Base-by-base conservation (phyloP, 2,888 invertebrate genomes). In the Oscheius myriophilus region DNA sequence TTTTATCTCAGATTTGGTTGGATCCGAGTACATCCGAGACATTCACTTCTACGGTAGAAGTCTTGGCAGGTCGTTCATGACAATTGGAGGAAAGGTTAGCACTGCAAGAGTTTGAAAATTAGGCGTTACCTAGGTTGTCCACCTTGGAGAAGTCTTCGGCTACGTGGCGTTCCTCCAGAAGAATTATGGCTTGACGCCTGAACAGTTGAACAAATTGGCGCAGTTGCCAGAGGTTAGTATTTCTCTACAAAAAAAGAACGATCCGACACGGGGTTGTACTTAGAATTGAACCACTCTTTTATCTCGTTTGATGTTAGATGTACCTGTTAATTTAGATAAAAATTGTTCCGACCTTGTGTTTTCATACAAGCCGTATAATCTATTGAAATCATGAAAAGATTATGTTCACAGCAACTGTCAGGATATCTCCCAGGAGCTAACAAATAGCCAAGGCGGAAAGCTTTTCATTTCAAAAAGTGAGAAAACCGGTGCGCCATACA, bases 161-260 rank as follows among this genome's bases (percentile, higher is more conserved):
- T 86, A 86, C 73, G 85, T 86, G 41, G 86, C 86, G 9, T 87
- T 84, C 75, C 79, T 86, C 18, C 86, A 86, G 69, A 85, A 84
- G 73, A 86, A 84, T 70, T 86, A 87, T 73, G 86, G 86, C 21
- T 68, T 87, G 12, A 86, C 86, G 6, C 82, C 86, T 11, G 86
- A 86, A 55, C 86, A 86, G 62, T 73, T 86, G 46, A 87, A 86
- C 39, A 82, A 84, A 66, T 67, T 86, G 54, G 85, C 85, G 4
- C 82, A 84, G 65, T 59, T 86, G 64, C 86, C 86, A 9, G 86
- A 86, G 74, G 82, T 82, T 39, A 2, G 21, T 4, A 42, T 9
- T n/a, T 33, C 12, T 45, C 4, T 7, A 4, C 4, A 21, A 4
- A 18, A 16, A n/a, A n/a, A n/a, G n/a, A n/a, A n/a, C n/a, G n/a